Evolutionary conservation across 2,888 invertebrate species (phyloP).

Genomic region (Piscicola geometra): DNA sequence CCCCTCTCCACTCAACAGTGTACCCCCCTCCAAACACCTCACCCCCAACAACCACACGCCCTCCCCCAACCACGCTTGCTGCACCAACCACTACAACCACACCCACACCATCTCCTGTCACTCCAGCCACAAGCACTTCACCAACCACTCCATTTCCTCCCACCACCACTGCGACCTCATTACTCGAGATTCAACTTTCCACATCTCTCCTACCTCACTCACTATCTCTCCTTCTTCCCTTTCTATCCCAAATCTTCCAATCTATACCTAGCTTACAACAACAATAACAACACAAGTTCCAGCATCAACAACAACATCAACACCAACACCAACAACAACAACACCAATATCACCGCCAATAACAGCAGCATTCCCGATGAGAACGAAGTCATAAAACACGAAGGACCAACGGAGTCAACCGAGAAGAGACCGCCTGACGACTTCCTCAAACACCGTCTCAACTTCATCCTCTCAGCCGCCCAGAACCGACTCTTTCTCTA

Average conservation of each 20-base stretch:
- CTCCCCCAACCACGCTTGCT: neutral
- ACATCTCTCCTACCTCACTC: slow-evolving; percentile 13
- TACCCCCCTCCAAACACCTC: neutral
- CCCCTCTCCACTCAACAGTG: neutral
- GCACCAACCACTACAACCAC: neutral
- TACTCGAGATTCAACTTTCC: neutral
- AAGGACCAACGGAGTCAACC: neutral
- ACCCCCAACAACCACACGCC: neutral
- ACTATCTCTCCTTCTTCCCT: slow-evolving; percentile 20
- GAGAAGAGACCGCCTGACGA: neutral
- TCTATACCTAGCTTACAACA: slow-evolving; percentile 20
- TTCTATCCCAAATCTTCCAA: neutral
- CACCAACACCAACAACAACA: slow-evolving; percentile 4
- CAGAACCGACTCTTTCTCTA: slow-evolving; percentile 20
- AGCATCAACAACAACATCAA: neutral
- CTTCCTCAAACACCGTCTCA: slow-evolving; percentile 25
- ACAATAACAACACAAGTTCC: neutral
- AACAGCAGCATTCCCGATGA: neutral
- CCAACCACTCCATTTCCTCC: neutral
- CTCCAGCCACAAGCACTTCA: neutral
- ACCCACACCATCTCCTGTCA: neutral
- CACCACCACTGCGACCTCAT: neutral
- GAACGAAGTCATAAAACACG: neutral
- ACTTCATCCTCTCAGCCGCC: slow-evolving; percentile 4
- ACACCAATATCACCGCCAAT: neutral